Evolutionary conservation across 2,113 vertebrate genomes (phyloP), one percentile per base, ranked within the genome.

Genomic region (Hemibagrus wyckioides): DNA sequence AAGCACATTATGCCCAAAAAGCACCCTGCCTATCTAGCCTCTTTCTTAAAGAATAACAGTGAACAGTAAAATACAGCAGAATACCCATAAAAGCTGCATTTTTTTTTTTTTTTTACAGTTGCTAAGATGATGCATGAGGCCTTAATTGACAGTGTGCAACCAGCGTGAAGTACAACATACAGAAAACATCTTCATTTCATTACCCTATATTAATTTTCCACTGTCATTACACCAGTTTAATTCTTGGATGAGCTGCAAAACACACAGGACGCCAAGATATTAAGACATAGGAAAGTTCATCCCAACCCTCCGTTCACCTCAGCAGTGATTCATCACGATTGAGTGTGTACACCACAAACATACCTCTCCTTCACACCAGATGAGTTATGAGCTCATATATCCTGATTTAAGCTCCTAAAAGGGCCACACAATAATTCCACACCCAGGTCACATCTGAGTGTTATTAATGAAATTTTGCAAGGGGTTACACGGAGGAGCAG

Each of bases 321-420:
- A 54, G 30, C 54, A 14, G 83, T 75, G 54, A 88, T 92, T 90
- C 85, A 86, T 86, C 81, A 85, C 41, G 82, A 81, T 80, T 44
- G 76, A 88, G 36, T 73, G 79, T 52, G 79, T 85, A 87, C 86
- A 86, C 61, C 39, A 19, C 39, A 63, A 63, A 87, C 81, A 87
- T 76, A 39, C 7, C 59, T 82, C 63, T 67, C 6, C 30, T 56
- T 69, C 57, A 65, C 56, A 56, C 81, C 61, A 50, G 14, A 59
- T 91, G 90, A 92, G 86, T 92, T 92, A 93, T 93, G 90, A 59
- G 83, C 89, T 91, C 76, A 85, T 92, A 91, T 91, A 92, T 90
- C 84, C 77, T 90, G 81, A 91, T 91, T 89, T 88, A 90, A 59
- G 80, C 75, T 86, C 69, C 90, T 87, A 90, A 89, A 91, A 84